Evolutionary conservation across 1,140 invertebrate species (phyloP), one percentile per base, ranked within the genome.

Genomic region (Sminthurinus signatus): DNA sequence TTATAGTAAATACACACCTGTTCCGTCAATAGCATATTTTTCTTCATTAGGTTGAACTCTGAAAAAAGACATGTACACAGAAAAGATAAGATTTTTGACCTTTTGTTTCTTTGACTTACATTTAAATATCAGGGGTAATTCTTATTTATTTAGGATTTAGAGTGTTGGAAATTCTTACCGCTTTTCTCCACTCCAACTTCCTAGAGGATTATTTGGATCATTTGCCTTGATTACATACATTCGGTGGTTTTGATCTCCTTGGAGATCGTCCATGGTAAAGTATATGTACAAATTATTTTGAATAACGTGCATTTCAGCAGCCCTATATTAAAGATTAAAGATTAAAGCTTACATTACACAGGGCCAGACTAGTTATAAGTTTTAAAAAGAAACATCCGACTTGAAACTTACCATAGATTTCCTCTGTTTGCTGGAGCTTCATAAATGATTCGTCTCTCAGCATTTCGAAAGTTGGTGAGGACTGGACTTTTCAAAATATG

Each of bases 401-500:
- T n/a, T n/a, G n/a, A n/a, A n/a, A n/a, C n/a, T n/a, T n/a, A n/a
- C 67, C 67, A 68, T 17, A 68, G 39, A 32, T 65, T 60, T 12
- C 23, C 36, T 14, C 46, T 21, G 5, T 62, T 62, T 21, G 23
- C 31, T 3, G 59, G 67, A 29, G 56, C 51, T 5, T 51, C 25
- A 36, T 64, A 64, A 8, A 60, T 36, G 14, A 52, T 46, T 36
- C 28, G 27, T 5, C 42, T 44, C 4, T 43, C 23, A 25, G 58
- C 67, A 14, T 12, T 48, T 0, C 67, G 52, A 15, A 64, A 68
- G 29, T 65, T 44, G 17, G 67, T 68, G 3, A 68, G 51, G 28
- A 48, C 42, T 21, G 28, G 28, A 21, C 61, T 64, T 54, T 54
- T 60, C 15, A 51, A 31, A 29, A 50, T 27, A 23, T 10, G n/a